Conservation (phyloP, 2,888 invertebrate species). For the Drosophila mimica region DNA sequence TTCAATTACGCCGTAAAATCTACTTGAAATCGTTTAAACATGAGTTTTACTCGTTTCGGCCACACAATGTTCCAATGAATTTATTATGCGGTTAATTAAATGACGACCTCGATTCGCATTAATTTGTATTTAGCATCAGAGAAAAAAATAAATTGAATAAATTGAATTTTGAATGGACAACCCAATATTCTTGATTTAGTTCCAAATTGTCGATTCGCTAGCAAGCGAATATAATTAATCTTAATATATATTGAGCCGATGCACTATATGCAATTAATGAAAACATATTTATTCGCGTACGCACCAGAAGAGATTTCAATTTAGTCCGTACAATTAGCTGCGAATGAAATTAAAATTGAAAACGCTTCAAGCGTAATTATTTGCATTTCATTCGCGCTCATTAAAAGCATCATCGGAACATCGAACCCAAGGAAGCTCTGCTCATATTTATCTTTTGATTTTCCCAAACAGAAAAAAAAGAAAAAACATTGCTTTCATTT, state of each 20-base stretch:
- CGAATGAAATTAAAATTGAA: slow-evolving; percentile 53
- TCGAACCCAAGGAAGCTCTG: slow-evolving; percentile 49
- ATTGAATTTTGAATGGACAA: slow-evolving; percentile 63
- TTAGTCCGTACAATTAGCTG: slow-evolving; percentile 56
- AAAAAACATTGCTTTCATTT: slow-evolving; percentile 19
- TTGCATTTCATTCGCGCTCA: slow-evolving; percentile 55
- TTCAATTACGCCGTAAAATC: slow-evolving; percentile 70
- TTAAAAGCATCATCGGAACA: slow-evolving; percentile 50
- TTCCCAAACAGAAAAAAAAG: slow-evolving; percentile 16
- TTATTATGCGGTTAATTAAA: slow-evolving; percentile 56
- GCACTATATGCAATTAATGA: slow-evolving; percentile 51
- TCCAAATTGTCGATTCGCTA: slow-evolving; percentile 29
- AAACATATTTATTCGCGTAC: slow-evolving; percentile 50
- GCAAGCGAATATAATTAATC: slow-evolving; percentile 10
- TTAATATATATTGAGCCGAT: slow-evolving; percentile 1
- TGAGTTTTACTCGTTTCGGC: slow-evolving; percentile 21
- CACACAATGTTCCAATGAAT: slow-evolving; percentile 40
- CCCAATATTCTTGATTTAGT: slow-evolving; percentile 50
- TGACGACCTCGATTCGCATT: slow-evolving; percentile 25
- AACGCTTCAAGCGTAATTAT: slow-evolving; percentile 55
- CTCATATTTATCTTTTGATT: slow-evolving; percentile 34
- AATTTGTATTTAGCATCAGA: slow-evolving; percentile 60
- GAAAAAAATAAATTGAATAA: slow-evolving; percentile 52
- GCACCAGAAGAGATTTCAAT: slow-evolving; percentile 27
- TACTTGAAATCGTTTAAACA: slow-evolving; percentile 70